These are phyloP conservation scores for Plecotus auritus DNA, from an alignment of 2,113 vertebrate genomes.

Conservation along the genomic window DNA sequence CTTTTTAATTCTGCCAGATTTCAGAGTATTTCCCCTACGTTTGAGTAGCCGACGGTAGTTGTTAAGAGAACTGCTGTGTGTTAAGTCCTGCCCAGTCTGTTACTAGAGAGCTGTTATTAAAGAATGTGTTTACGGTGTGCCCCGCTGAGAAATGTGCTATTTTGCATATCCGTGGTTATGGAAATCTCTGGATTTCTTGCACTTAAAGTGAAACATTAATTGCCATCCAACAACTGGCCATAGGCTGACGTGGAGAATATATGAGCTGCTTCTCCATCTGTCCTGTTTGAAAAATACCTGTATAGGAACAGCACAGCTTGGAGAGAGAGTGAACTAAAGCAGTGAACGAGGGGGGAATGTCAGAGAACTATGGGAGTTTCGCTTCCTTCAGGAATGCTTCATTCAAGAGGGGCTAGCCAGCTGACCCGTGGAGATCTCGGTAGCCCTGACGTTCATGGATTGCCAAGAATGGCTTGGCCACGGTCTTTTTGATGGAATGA, in stretches of 20 bases:
- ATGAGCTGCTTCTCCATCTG: background rate
- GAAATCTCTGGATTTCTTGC: slow-evolving; percentile 23
- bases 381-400: background rate
- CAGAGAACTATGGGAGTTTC: background rate
- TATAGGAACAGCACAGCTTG: background rate
- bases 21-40: slow-evolving; percentile 63
- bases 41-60: slow-evolving; percentile 43
- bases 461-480: background rate
- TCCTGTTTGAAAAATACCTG: background rate
- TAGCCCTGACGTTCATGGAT: background rate
- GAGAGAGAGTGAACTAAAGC: background rate
- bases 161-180: background rate
- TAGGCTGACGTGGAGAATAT: background rate
- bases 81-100: slow-evolving; percentile 24
- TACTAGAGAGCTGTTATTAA: slow-evolving; percentile 22
- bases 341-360: background rate
- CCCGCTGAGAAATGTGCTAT: slow-evolving; percentile 33
- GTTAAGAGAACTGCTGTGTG: slow-evolving; percentile 37
- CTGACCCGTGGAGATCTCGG: background rate
- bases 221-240: background rate
- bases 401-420: background rate
- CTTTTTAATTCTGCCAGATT: slow-evolving; percentile 57
- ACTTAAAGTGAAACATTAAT: slow-evolving; percentile 30
- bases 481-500: background rate
- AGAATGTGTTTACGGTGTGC: background rate